phyloP scores from a whole-genome alignment of 1,140 invertebrate species.

The Neodiprion fabricii region DNA sequence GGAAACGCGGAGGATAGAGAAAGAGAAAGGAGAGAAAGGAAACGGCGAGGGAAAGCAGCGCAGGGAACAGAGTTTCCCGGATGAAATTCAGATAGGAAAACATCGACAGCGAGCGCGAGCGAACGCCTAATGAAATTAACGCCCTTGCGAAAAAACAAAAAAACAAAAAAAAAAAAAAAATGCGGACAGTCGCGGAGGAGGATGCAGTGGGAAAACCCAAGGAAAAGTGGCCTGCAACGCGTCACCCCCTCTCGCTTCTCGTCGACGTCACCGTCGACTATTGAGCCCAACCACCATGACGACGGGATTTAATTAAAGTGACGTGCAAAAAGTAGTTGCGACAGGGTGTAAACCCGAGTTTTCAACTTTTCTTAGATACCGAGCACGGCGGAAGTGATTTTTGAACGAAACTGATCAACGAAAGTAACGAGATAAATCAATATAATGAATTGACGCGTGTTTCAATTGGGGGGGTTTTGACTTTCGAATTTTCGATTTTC shows the following conservation, averaged over 20 bases:
- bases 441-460: no score
- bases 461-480: no score
- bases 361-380: neutral
- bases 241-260: neutral
- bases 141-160: neutral
- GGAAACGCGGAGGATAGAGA: neutral
- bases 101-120: no score
- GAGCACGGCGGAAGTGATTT: no score
- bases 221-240: neutral
- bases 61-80: neutral
- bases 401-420: no score
- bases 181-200: no score
- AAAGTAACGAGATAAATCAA: no score
- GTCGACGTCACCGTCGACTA: neutral
- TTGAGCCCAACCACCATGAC: no score
- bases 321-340: neutral
- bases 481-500: no score
- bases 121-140: neutral
- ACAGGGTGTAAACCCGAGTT: neutral
- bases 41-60: no score
- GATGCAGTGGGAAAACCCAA: no score
- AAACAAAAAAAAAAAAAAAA: no score
- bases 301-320: conserved; percentile 3
- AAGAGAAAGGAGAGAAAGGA: neutral
- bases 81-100: neutral